Conservation (phyloP, 2,888 invertebrate genomes). For the Ophion slaviceki region DNA sequence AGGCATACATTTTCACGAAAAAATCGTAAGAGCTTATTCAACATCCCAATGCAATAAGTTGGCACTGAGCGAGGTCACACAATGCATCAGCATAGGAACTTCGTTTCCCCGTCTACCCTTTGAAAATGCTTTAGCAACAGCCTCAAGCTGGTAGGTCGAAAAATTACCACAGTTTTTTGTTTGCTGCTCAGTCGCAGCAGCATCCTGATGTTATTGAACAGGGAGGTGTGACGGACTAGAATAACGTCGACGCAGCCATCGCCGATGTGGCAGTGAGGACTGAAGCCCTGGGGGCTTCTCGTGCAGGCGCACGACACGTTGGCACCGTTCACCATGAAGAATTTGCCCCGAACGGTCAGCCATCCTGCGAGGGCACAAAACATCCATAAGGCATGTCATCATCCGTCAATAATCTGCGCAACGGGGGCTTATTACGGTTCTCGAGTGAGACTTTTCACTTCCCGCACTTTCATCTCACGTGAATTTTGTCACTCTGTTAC, state of each 20-base stretch:
- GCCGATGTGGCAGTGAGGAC: constrained; percentile 91
- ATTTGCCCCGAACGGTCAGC: constrained; percentile 88
- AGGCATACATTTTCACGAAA: no score
- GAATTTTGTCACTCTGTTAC: no score
- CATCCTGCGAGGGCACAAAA: constrained; percentile 79
- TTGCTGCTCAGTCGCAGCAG: constrained; percentile 87
- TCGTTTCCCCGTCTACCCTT: no score
- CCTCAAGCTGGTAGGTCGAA: not conserved
- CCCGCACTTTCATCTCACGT: no score
- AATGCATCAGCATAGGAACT: no score
- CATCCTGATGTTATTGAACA: constrained; percentile 89
- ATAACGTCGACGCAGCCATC: constrained; percentile 92
- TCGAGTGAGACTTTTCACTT: no score
- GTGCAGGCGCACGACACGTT: constrained; percentile 91
- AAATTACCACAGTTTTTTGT: constrained; percentile 87
- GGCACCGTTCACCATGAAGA: constrained; percentile 91
- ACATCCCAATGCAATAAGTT: no score
- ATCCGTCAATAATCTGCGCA: not conserved
- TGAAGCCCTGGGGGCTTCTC: constrained; percentile 90
- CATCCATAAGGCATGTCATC: not conserved
- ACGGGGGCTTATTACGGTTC: no score
- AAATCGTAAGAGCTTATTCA: no score
- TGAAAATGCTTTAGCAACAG: no score
- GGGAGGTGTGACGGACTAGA: constrained; percentile 89
- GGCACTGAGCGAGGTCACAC: no score